phyloP scores from a whole-genome alignment of 2,113 vertebrate genomes.

The Bubo scandiacus region DNA sequence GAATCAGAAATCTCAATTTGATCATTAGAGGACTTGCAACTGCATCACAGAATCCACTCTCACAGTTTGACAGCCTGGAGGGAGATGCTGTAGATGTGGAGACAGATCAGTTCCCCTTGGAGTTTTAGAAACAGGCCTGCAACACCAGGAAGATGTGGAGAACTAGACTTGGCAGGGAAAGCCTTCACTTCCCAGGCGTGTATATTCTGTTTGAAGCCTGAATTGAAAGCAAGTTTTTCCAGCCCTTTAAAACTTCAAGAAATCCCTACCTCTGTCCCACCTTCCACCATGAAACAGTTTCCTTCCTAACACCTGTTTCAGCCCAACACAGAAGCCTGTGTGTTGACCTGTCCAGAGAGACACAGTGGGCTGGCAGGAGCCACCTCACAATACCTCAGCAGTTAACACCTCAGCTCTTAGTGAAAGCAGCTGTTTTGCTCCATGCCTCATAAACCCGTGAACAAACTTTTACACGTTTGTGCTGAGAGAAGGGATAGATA shows the following conservation, averaged over 20 bases:
- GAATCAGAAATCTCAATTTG: neutral
- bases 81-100: neutral
- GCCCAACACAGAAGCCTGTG: neutral
- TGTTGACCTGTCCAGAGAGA: neutral
- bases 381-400: neutral
- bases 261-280: neutral
- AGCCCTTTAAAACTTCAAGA: slow-evolving; percentile 5
- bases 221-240: slow-evolving; percentile 15
- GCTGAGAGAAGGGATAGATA: neutral
- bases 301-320: slow-evolving; percentile 40
- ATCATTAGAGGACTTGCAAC: neutral
- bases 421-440: slow-evolving; percentile 40
- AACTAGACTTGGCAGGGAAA: neutral
- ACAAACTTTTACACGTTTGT: slow-evolving; percentile 27
- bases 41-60: neutral
- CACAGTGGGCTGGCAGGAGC: neutral
- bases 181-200: neutral
- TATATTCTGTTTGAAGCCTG: neutral
- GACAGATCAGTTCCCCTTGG: neutral
- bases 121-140: neutral
- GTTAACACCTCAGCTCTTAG: slow-evolving; percentile 32
- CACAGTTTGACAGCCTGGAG: neutral
- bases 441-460: slow-evolving; percentile 19
- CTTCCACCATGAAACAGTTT: slow-evolving; percentile 19
- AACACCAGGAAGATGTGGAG: neutral